These are phyloP conservation scores for Drosophila ficusphila DNA, from an alignment of 1,140 invertebrate genomes.

Conservation along the genomic window DNA sequence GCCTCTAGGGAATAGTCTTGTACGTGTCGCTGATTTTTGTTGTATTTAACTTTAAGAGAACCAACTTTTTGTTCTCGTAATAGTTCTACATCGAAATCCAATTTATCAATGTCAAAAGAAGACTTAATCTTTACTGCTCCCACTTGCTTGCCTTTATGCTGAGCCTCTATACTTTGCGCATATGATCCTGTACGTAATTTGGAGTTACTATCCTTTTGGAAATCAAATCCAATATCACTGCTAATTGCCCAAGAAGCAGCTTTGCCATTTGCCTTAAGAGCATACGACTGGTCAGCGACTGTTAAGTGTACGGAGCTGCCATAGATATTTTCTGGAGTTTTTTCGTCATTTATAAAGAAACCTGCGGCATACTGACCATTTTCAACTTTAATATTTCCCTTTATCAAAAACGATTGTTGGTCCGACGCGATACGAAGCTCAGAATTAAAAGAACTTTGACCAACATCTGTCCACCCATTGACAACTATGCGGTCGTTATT, in stretches of 20 bases:
- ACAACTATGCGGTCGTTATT: conserved; percentile 84
- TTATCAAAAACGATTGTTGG: conserved; percentile 56
- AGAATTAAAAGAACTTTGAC: conserved; percentile 14
- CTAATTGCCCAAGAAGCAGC: conserved; percentile 41
- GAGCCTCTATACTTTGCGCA: conserved; percentile 22
- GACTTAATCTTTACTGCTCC: conserved; percentile 35
- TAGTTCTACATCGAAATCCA: conserved; percentile 48
- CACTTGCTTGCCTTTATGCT: conserved; percentile 52
- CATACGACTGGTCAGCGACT: conserved; percentile 32
- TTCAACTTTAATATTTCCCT: conserved; percentile 56
- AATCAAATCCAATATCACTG: conserved; percentile 31
- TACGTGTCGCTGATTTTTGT: conserved; percentile 58
- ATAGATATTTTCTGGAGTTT: conserved; percentile 52
- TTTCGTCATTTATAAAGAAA: conserved; percentile 68
- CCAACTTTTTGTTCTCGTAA: conserved; percentile 46
- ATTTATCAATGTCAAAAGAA: conserved; percentile 48
- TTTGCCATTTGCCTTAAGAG: conserved; percentile 44
- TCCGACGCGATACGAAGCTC: conserved; percentile 57
- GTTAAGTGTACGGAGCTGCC: conserved; percentile 53
- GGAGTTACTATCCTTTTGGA: conserved; percentile 22
- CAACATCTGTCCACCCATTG: conserved; percentile 84
- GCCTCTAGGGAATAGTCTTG: conserved; percentile 76
- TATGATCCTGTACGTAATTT: conserved; percentile 50
- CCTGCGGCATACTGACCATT: conserved; percentile 56
- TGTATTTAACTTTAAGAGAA: conserved; percentile 56